Conservation (phyloP, 2,888 invertebrate species). For the Melieria crassipennis region DNA sequence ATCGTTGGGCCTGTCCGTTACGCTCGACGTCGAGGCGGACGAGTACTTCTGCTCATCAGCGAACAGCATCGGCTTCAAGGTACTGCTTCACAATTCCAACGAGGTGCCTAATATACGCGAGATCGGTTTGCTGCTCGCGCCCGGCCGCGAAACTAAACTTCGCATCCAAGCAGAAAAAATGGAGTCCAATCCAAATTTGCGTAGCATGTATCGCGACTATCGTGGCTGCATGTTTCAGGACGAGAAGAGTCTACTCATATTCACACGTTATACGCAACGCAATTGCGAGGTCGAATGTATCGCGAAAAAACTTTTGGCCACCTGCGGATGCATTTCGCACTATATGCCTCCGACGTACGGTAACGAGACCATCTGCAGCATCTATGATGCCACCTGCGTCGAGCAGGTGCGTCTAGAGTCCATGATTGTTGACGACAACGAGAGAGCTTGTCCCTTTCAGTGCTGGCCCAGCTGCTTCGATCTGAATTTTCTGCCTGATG, state of each 20-base stretch:
- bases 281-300: conserved; percentile 82
- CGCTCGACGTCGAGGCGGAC: conserved; percentile 73
- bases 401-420: conserved; percentile 35
- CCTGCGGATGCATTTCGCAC: conserved; percentile 48
- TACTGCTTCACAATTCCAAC: conserved; percentile 42
- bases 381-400: conserved; percentile 71
- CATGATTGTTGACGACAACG: conserved; percentile 33
- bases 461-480: conserved; percentile 77
- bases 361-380: conserved; percentile 75
- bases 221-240: conserved; percentile 76
- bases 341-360: conserved; percentile 69
- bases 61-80: conserved; percentile 65
- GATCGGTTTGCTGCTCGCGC: conserved; percentile 44
- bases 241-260: conserved; percentile 73
- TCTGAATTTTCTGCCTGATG: conserved; percentile 71
- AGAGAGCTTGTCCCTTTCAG: conserved; percentile 62
- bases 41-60: conserved; percentile 83
- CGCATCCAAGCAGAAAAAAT: conserved; percentile 43
- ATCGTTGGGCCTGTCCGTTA: conserved; percentile 74
- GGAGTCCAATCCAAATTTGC: conserved; percentile 38
- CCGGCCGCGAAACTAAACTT: conserved; percentile 46
- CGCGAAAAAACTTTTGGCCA: conserved; percentile 70
- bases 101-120: conserved; percentile 44
- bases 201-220: conserved; percentile 24
- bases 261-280: conserved; percentile 75